These are phyloP conservation scores for Oreohelix idahoensis DNA, from an alignment of 1,140 invertebrate species.

Conservation along the genomic window DNA sequence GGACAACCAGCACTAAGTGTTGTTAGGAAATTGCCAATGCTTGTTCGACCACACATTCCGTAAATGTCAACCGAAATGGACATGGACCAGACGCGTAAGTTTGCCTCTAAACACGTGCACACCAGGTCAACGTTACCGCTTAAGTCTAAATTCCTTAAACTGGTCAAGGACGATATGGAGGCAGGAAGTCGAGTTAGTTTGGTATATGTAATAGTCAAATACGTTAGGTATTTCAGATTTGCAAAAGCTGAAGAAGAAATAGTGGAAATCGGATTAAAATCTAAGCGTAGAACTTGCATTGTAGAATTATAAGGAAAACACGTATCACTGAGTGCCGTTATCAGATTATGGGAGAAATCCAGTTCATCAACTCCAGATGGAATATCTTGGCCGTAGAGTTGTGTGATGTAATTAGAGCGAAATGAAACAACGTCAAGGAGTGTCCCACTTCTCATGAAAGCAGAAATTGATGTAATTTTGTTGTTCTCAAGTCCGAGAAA, in stretches of 20 bases:
- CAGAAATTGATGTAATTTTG: not conserved
- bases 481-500: not conserved
- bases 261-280: not conserved
- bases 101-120: not conserved
- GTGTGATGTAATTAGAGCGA: not conserved
- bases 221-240: not conserved
- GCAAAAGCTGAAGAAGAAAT: not conserved
- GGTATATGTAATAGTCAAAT: not conserved
- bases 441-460: not conserved
- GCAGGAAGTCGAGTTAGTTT: not conserved
- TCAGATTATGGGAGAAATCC: not conserved
- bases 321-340: not conserved
- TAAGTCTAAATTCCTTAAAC: not conserved
- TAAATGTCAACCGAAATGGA: not conserved
- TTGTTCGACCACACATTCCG: not conserved
- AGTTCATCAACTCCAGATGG: not conserved
- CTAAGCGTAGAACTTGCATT: not conserved
- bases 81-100: not conserved
- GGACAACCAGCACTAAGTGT: not conserved
- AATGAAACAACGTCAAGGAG: not conserved
- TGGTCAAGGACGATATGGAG: not conserved
- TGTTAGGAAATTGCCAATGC: not conserved
- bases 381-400: not conserved
- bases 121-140: not conserved
- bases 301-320: not conserved